Conservation (phyloP, 1,140 invertebrate species). For the Drosophila persimilis region DNA sequence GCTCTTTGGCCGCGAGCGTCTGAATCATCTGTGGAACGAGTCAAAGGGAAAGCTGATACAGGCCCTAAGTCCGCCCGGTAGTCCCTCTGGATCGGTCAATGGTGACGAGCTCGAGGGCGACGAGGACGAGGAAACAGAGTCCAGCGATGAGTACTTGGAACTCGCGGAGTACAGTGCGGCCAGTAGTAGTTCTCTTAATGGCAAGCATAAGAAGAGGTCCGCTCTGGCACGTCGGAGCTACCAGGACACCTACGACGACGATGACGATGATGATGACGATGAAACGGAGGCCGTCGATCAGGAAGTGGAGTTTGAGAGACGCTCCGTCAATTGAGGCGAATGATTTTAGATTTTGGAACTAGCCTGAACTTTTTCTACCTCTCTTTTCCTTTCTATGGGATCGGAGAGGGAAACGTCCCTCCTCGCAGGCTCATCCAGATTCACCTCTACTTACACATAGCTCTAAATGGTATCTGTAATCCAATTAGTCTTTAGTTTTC, state of each 20-base stretch:
- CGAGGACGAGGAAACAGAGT: constrained; percentile 41
- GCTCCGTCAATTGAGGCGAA: constrained; percentile 10
- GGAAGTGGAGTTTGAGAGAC: constrained; percentile 26
- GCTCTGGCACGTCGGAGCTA: constrained; percentile 35
- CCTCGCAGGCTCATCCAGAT: constrained; percentile 10
- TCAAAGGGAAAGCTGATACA: constrained; percentile 93
- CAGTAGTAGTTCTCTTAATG: constrained; percentile 32
- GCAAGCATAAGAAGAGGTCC: constrained; percentile 29
- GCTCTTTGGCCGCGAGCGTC: constrained; percentile 94
- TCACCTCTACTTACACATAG: constrained; percentile 25
- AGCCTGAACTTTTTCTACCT: constrained; percentile 4
- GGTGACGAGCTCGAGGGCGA: constrained; percentile 84
- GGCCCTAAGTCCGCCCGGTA: constrained; percentile 93
- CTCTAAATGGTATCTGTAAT: constrained; percentile 39
- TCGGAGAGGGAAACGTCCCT: neutral
- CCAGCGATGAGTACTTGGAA: constrained; percentile 62
- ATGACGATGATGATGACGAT: constrained; percentile 3
- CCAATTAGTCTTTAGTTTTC: constrained; percentile 43
- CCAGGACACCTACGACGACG: constrained; percentile 18
- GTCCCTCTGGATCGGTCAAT: constrained; percentile 86
- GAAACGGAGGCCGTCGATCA: constrained; percentile 13
- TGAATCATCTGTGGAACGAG: constrained; percentile 95
- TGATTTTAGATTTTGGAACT: constrained; percentile 28
- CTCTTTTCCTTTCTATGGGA: constrained; percentile 16
- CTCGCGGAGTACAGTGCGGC: constrained; percentile 32